Percentiles rank a stretch among this genome's conserved stretches.
Conservation (phyloP, 2,888 invertebrate species). For the Mesochorus sp. region DNA sequence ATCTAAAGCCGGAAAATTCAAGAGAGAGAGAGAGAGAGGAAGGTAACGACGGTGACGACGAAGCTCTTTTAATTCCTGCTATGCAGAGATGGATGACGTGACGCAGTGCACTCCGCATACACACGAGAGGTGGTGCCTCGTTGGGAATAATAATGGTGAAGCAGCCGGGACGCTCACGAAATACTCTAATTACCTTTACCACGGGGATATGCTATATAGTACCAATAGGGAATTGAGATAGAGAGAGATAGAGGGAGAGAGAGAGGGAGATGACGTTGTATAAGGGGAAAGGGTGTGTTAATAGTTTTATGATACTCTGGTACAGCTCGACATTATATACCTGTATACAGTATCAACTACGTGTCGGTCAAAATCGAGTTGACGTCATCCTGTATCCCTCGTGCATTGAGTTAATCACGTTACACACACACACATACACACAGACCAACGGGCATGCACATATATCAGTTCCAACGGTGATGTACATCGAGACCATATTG, state of each 20-base stretch:
- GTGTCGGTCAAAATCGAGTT: slow-evolving; percentile 53
- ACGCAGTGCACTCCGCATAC: slow-evolving; percentile 33
- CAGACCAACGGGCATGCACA: neutral
- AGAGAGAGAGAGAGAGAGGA: neutral
- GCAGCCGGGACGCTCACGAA: slow-evolving; percentile 33
- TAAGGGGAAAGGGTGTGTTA: slow-evolving; percentile 48
- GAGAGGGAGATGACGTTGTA: slow-evolving; percentile 18
- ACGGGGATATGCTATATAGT: slow-evolving; percentile 11
- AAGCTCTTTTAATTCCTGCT: slow-evolving; percentile 44
- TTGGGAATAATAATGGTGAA: slow-evolving; percentile 54
- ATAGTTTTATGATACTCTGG: slow-evolving; percentile 56
- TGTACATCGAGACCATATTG: neutral
- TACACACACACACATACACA: slow-evolving; percentile 13
- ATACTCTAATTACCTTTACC: slow-evolving; percentile 57
- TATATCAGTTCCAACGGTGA: neutral
- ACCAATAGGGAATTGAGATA: slow-evolving; percentile 42
- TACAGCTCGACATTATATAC: neutral
- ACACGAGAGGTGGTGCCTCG: slow-evolving; percentile 34
- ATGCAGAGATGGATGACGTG: slow-evolving; percentile 54
- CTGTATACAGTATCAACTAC: slow-evolving; percentile 22
- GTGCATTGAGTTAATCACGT: slow-evolving; percentile 46
- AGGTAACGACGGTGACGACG: neutral
- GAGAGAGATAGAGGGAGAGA: no score
- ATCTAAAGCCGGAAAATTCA: neutral
- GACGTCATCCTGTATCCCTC: slow-evolving; percentile 35